Evolutionary conservation across 1,140 invertebrate species (phyloP).

Genomic region (Plectrocnemia conspersa): DNA sequence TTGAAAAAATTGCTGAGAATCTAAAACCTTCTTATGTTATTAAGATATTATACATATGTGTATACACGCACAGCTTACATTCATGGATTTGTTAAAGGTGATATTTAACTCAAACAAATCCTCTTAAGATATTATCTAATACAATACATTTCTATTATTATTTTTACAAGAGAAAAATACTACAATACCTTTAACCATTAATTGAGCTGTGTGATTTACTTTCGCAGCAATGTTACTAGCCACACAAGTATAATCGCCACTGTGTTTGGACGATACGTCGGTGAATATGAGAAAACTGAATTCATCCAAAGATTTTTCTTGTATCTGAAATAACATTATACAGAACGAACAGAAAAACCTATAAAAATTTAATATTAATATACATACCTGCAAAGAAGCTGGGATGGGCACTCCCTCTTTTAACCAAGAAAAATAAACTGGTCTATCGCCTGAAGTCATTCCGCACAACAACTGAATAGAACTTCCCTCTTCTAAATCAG

Average conservation of each 20-base stretch:
- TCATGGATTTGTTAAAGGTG: no score
- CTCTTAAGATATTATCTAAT: no score
- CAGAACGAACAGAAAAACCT: neutral
- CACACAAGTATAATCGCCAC: conserved; percentile 83
- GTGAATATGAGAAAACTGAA: conserved; percentile 72
- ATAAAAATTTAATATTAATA: neutral
- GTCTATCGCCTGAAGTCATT: conserved; percentile 85
- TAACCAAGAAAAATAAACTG: conserved; percentile 81
- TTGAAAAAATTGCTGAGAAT: no score
- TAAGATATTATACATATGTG: no score
- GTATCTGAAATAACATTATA: conserved; percentile 49
- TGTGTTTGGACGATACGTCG: conserved; percentile 70
- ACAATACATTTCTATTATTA: no score
- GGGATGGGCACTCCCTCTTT: conserved; percentile 73
- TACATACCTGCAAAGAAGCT: conserved; percentile 58
- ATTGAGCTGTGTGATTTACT: conserved; percentile 73
- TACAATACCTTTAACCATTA: conserved; percentile 73
- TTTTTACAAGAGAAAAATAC: no score
- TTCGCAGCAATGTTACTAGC: conserved; percentile 78
- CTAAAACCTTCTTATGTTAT: no score
- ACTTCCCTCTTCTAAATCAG: conserved; percentile 78
- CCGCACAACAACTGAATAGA: conserved; percentile 84
- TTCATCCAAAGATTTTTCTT: conserved; percentile 64
- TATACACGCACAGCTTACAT: no score
- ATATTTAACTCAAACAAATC: no score